Evolutionary conservation across 2,113 vertebrate genomes (phyloP).

Genomic region (human (Homo sapiens)): DNA sequence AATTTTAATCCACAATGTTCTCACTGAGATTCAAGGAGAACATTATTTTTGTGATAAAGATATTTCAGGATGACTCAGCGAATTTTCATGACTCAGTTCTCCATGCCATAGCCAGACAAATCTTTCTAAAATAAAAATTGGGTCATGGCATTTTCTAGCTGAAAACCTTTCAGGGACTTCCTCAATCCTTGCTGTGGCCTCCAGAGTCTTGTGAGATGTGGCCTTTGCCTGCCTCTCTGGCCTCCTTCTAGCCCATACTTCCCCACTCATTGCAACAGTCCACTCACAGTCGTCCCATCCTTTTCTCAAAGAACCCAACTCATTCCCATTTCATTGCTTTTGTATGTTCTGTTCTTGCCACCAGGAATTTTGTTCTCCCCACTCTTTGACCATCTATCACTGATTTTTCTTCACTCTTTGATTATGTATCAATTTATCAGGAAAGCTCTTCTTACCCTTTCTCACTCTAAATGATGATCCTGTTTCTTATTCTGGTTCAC

Average conservation of each 20-base stretch:
- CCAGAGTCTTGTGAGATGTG: not conserved
- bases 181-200: not conserved
- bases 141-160: conserved; percentile 46
- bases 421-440: not conserved
- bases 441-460: not conserved
- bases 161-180: not conserved
- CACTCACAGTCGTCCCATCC: too few relatives aligned
- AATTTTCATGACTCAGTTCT: conserved; percentile 59
- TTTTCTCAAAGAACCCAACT: not conserved
- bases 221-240: not conserved
- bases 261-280: not conserved
- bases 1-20: not conserved
- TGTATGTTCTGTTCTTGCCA: not conserved
- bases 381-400: not conserved
- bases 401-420: not conserved
- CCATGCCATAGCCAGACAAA: not conserved
- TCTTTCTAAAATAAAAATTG: conserved; percentile 61
- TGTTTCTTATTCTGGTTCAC: not conserved
- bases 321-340: not conserved
- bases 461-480: not conserved
- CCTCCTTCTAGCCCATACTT: accelerated
- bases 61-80: conserved; percentile 48
- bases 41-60: conserved; percentile 40
- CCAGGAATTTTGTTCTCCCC: not conserved
- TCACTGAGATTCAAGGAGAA: conserved; percentile 28